Percentiles rank a stretch among this genome's conserved stretches.
Evolutionary conservation across 2,113 vertebrate genomes (phyloP).

Genomic region (Geococcyx californianus): DNA sequence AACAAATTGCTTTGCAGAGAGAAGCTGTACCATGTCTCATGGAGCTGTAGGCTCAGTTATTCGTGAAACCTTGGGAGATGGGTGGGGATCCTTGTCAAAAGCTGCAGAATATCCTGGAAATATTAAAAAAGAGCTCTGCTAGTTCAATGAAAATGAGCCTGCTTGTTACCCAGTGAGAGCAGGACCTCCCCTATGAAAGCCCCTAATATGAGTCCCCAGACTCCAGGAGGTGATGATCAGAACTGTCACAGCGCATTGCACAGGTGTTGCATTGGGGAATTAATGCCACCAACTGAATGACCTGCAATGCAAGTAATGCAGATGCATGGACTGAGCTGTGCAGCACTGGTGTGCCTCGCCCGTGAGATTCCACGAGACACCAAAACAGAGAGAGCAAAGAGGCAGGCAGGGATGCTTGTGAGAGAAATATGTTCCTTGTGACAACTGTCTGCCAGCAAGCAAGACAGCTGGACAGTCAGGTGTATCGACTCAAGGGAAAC

Average conservation of each 20-base stretch:
- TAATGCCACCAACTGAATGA: neutral
- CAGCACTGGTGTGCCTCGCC: neutral
- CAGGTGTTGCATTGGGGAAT: neutral
- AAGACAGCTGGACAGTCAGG: neutral
- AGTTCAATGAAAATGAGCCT: neutral
- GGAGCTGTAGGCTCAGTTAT: neutral
- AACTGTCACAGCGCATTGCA: neutral
- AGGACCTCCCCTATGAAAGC: neutral
- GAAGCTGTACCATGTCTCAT: neutral
- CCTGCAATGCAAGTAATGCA: neutral
- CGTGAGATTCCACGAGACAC: accelerated
- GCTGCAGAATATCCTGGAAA: neutral
- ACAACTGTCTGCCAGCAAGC: neutral
- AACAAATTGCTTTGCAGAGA: neutral
- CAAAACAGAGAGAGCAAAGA: neutral
- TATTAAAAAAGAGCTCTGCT: neutral
- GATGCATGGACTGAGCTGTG: neutral
- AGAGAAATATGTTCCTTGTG: neutral
- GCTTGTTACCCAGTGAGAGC: neutral
- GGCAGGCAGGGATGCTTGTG: neutral
- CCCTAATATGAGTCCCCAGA: neutral
- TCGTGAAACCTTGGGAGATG: neutral
- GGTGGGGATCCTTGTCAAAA: neutral
- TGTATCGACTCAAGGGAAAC: neutral
- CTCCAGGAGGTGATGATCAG: neutral